Percentiles rank a stretch among this genome's conserved stretches.
Conservation (phyloP, 2,113 vertebrate species). For the Amphilophus citrinellus region DNA sequence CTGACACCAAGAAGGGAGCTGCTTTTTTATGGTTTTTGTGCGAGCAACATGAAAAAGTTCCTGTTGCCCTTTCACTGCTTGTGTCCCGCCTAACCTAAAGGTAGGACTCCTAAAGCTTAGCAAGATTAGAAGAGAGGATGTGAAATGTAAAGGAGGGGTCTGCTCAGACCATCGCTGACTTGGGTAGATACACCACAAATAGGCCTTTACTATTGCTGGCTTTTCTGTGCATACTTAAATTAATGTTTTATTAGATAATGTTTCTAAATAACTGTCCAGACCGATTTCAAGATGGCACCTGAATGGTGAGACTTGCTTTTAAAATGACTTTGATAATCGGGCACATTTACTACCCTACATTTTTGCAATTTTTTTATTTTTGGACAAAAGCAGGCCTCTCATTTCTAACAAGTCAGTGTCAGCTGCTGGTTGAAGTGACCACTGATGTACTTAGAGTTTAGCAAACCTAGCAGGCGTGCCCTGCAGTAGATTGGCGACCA, state of each 20-base stretch:
- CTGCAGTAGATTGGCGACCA: neutral
- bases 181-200: neutral
- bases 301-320: neutral
- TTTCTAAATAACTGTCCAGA: neutral
- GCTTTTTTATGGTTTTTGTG: neutral
- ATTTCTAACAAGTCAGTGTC: neutral
- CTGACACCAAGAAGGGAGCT: neutral
- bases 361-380: neutral
- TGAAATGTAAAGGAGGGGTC: neutral
- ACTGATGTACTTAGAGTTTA: neutral
- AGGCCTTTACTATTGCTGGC: neutral
- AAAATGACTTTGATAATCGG: neutral
- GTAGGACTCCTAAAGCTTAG: neutral
- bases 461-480: neutral
- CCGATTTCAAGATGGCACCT: neutral
- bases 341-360: neutral
- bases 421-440: too few species aligned
- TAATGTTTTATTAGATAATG: neutral
- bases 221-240: too few species aligned
- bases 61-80: too few species aligned
- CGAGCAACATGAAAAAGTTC: neutral
- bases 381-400: neutral
- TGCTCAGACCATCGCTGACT: neutral
- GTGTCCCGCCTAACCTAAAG: too few species aligned
- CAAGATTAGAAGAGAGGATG: neutral